Evolutionary conservation across 2,113 vertebrate genomes (phyloP), one percentile per base, ranked within the genome.

Genomic region (Protomyctophum bolini): DNA sequence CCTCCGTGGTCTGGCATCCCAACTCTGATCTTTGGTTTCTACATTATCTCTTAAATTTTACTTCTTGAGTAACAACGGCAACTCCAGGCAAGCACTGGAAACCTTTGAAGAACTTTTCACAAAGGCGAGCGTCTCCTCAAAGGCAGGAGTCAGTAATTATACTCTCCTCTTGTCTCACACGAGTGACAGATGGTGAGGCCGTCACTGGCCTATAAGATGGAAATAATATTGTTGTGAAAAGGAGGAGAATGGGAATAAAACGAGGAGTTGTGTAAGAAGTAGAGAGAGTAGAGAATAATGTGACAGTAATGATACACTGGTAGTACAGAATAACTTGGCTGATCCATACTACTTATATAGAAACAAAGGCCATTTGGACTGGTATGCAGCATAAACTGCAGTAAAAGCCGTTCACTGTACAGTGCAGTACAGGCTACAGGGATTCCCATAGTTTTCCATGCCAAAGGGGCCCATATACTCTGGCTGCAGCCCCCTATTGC

Each of bases 171-270:
- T 88, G 86, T 91, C 89, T 91, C 86, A 87, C 78, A 82, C 87
- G 76, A 89, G 88, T 89, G 89, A 90, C 91, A 93, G 89, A 92
- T 92, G 90, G 90, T 76, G 76, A 89, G 83, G 82, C 86, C 85
- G 87, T 87, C 83, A 82, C 82, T 83, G 86, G 84, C 83, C 74
- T 75, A 68, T n/a, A 86, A 86, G 84, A 91, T 90, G 85, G 83
- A 86, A 91, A 89, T 87, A 88, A 91, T 90, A 89, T 89, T 88
- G 86, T 88, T 91, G 88, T 64, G 58, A 69, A 15, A 54, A 50
- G 45, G 69, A 54, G 49, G 45, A 80, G 76, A 75, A 81, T 10
- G 6, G 51, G 8, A 66, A 76, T 33, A 55, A 50, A 74, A 15
- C 10, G 8, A 54, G 3, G 54, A 77, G 67, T 67, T 57, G 15